These are phyloP conservation scores for Drosophila siamana DNA, from an alignment of 2,888 invertebrate species.

Conservation along the genomic window DNA sequence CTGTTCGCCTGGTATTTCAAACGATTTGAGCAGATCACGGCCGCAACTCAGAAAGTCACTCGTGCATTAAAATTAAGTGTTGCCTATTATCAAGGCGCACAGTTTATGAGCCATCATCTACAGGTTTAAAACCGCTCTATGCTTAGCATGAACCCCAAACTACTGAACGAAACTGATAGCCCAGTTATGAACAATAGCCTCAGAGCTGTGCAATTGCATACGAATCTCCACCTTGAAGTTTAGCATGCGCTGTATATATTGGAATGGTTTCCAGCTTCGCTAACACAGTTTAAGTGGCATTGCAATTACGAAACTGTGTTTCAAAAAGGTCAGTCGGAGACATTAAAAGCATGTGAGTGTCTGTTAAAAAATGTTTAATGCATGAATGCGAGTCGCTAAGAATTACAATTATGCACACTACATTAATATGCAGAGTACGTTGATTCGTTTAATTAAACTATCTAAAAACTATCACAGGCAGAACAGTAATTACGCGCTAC, in stretches of 20 bases:
- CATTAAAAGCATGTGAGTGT: neutral
- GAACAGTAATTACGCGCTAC: constrained; percentile 72
- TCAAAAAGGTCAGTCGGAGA: neutral
- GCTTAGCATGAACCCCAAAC: neutral
- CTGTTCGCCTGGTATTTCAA: too few species aligned
- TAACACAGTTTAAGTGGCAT: neutral
- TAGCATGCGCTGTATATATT: neutral
- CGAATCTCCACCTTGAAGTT: neutral
- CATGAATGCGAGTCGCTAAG: constrained; percentile 20
- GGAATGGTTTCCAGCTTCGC: neutral
- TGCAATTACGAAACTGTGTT: neutral
- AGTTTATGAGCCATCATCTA: too few species aligned
- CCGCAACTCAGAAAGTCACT: too few species aligned
- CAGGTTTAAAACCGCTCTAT: too few species aligned
- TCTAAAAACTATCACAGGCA: constrained; percentile 83
- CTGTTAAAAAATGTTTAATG: constrained; percentile 23
- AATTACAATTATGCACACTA: constrained; percentile 24
- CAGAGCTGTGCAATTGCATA: neutral
- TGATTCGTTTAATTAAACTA: constrained; percentile 64
- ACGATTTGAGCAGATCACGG: too few species aligned
- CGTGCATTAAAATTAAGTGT: neutral
- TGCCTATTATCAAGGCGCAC: too few species aligned
- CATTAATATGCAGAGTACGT: constrained; percentile 25
- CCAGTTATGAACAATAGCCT: neutral
- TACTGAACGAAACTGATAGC: neutral